phyloP scores from a whole-genome alignment of 2,888 invertebrate genomes.

The Epistrophe eligans region DNA sequence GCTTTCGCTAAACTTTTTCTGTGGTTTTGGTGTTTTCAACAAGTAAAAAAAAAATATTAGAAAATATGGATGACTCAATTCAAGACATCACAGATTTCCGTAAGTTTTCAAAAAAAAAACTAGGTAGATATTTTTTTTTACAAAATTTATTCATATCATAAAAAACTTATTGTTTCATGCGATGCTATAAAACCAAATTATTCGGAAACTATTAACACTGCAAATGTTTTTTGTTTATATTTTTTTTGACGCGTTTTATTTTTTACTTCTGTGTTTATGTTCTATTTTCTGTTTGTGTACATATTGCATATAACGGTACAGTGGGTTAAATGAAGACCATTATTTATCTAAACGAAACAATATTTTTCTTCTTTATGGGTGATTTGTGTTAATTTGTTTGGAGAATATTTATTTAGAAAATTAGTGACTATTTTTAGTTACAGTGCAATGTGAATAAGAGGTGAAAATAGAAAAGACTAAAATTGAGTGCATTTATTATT shows the following conservation, averaged over 20 bases:
- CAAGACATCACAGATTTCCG: slow-evolving; percentile 69
- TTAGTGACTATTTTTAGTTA: slow-evolving; percentile 54
- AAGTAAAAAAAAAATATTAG: not conserved
- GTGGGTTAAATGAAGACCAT: slow-evolving; percentile 46
- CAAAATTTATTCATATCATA: not conserved
- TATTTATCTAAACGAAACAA: slow-evolving; percentile 33
- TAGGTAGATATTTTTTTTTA: not conserved
- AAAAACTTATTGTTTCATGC: slow-evolving; percentile 6
- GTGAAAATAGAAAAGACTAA: not conserved
- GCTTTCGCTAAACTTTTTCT: not conserved
- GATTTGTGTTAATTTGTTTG: slow-evolving; percentile 53
- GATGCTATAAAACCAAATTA: slow-evolving; percentile 14
- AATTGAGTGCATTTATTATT: not conserved
- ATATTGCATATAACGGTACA: slow-evolving; percentile 34
- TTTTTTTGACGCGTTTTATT: slow-evolving; percentile 41
- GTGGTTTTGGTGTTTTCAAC: not conserved
- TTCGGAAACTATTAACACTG: slow-evolving; percentile 38
- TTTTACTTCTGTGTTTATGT: slow-evolving; percentile 51
- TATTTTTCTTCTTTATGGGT: slow-evolving; percentile 44
- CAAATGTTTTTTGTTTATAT: slow-evolving; percentile 44
- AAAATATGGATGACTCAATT: slow-evolving; percentile 65
- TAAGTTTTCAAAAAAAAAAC: slow-evolving; percentile 41
- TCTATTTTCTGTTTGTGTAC: slow-evolving; percentile 32
- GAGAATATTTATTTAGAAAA: slow-evolving; percentile 34
- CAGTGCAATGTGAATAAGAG: not conserved